Conservation (phyloP, 2,113 vertebrate species). For the Gallinago undulata region DNA sequence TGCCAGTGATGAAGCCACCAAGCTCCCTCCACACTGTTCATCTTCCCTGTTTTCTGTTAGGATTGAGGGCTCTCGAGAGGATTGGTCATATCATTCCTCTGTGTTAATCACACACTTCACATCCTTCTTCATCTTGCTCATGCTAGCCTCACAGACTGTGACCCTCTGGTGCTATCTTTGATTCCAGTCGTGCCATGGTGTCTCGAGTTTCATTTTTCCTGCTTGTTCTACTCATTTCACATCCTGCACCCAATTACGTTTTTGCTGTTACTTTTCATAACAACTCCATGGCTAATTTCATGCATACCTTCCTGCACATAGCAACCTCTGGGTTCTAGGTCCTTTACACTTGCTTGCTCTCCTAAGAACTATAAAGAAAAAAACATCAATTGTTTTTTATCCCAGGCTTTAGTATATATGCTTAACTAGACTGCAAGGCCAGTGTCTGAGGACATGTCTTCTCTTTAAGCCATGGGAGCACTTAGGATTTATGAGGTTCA, state of each 20-base stretch:
- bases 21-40: background rate
- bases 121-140: background rate
- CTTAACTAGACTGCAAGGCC: background rate
- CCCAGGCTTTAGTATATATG: background rate
- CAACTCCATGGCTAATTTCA: background rate
- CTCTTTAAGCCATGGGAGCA: background rate
- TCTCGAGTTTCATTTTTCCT: background rate
- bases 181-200: background rate
- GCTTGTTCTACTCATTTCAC: background rate
- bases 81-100: background rate
- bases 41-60: background rate
- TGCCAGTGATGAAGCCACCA: background rate
- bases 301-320: background rate
- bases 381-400: background rate
- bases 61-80: background rate
- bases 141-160: background rate
- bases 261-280: background rate
- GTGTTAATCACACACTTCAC: background rate
- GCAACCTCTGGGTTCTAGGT: background rate
- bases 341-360: background rate
- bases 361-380: background rate
- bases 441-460: background rate
- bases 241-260: background rate
- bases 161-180: background rate
- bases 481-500: background rate